phyloP scores from a whole-genome alignment of 1,140 invertebrate species.

The Brachionus paranguensis region DNA sequence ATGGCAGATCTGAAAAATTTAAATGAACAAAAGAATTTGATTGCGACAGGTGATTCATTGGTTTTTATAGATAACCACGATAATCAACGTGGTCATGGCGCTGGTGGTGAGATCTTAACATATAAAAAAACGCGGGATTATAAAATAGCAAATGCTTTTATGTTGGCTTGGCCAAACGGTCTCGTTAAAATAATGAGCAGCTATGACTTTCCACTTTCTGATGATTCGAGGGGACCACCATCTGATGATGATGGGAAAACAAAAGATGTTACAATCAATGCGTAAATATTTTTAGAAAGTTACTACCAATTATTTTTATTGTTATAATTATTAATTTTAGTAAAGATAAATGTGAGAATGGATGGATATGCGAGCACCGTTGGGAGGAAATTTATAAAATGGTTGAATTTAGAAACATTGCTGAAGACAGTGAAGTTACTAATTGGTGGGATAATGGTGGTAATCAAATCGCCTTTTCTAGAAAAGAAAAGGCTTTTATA shows the following conservation, averaged over 20 bases:
- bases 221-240: constrained; percentile 49
- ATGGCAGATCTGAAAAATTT: constrained; percentile 48
- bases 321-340: neutral
- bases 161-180: constrained; percentile 71
- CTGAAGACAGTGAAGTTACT: constrained; percentile 43
- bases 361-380: constrained; percentile 80
- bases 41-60: constrained; percentile 49
- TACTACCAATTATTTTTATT: too few species aligned
- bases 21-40: constrained; percentile 47
- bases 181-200: constrained; percentile 71
- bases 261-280: too few species aligned
- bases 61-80: constrained; percentile 58
- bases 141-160: constrained; percentile 71
- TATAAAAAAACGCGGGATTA: constrained; percentile 54
- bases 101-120: constrained; percentile 48
- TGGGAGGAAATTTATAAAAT: constrained; percentile 75
- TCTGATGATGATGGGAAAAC: constrained; percentile 56
- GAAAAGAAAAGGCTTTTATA: constrained; percentile 48
- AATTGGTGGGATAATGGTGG: constrained; percentile 47
- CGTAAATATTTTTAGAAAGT: neutral
- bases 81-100: constrained; percentile 55
- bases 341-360: constrained; percentile 66
- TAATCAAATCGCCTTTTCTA: constrained; percentile 47
- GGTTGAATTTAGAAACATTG: constrained; percentile 68
- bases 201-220: constrained; percentile 47